Conservation (phyloP, 2,888 invertebrate species). For the Hylaea fasciaria region DNA sequence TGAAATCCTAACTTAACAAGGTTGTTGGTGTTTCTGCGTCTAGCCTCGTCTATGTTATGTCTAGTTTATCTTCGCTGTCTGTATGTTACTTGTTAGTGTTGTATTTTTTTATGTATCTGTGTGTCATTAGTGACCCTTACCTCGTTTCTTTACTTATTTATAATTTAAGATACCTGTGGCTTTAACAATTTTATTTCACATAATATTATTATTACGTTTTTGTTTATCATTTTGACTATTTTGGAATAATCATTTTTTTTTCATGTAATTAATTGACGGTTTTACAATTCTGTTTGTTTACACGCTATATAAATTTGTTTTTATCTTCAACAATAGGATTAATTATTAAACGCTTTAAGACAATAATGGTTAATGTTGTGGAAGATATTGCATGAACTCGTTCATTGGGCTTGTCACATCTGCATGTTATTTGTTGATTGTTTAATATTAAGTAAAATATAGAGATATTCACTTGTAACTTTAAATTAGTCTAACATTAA, state of each 20-base stretch:
- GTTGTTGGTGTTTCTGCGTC: slow-evolving; percentile 23
- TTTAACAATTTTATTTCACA: too few species aligned
- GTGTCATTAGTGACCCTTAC: not conserved
- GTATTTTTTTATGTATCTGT: slow-evolving; percentile 7
- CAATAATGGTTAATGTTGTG: not conserved
- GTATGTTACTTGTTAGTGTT: slow-evolving; percentile 11
- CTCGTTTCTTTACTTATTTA: too few species aligned
- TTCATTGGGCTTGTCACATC: slow-evolving; percentile 6
- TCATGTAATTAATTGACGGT: too few species aligned
- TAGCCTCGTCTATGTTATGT: slow-evolving; percentile 39
- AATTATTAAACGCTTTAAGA: not conserved
- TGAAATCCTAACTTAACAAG: slow-evolving; percentile 35
- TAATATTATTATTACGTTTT: too few species aligned
- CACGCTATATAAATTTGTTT: too few species aligned
- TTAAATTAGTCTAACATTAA: not conserved
- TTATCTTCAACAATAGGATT: not conserved
- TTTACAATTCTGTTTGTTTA: too few species aligned
- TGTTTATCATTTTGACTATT: too few species aligned
- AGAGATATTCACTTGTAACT: not conserved
- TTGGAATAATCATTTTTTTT: too few species aligned
- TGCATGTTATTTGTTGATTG: slow-evolving; percentile 20
- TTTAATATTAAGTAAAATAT: slow-evolving; percentile 6
- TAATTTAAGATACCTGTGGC: not conserved
- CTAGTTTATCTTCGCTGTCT: slow-evolving; percentile 27
- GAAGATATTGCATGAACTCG: slow-evolving; percentile 9